phyloP scores from a whole-genome alignment of 2,113 vertebrate genomes.

The Pelusios castaneus region DNA sequence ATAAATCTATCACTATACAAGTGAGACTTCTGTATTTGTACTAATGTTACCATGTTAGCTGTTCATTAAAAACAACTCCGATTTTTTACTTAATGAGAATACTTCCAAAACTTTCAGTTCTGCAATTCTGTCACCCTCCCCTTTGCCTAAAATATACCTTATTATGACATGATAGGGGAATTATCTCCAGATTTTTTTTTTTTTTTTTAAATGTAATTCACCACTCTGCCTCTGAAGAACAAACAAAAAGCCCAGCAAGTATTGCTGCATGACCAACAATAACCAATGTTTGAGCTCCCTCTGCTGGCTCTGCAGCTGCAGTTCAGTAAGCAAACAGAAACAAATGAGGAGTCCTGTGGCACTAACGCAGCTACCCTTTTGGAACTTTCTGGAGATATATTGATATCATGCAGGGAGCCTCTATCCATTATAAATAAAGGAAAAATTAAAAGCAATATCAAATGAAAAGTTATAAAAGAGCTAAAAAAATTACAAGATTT shows the following conservation, averaged over 20 bases:
- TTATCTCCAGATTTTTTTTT: background rate
- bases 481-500: background rate
- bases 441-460: background rate
- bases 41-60: background rate
- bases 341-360: no score
- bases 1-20: background rate
- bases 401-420: background rate
- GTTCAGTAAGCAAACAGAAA: background rate
- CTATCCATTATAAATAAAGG: background rate
- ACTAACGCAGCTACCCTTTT: no score
- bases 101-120: background rate
- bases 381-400: background rate
- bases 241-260: background rate
- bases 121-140: background rate
- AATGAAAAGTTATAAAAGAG: background rate
- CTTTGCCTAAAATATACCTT: background rate
- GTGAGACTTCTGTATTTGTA: background rate
- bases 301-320: conserved; percentile 68
- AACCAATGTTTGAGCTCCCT: conserved; percentile 70
- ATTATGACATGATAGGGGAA: background rate
- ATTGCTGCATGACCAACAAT: background rate
- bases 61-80: background rate
- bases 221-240: background rate
- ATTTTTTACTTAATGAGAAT: background rate
- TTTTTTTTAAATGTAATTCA: background rate